A percentile compares a stretch with the other conserved stretches of the same genome.
These are phyloP conservation scores for Rhabdophis nuchalis DNA, from an alignment of 2,797 vertebrate species.

Conservation along the genomic window DNA sequence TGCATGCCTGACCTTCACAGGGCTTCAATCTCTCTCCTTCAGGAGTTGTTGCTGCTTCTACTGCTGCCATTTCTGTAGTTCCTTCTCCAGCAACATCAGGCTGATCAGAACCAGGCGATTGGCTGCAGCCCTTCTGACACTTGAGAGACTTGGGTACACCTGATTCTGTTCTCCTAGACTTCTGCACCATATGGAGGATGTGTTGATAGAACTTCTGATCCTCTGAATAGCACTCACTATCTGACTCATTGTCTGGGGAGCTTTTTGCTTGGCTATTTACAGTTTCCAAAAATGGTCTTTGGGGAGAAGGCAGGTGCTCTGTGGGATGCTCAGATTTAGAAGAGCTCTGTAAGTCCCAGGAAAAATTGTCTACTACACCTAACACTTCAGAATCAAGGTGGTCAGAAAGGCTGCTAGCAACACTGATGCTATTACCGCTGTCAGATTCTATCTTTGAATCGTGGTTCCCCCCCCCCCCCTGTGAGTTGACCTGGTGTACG, in stretches of 20 bases:
- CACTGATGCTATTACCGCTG: neutral
- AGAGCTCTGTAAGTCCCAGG: constrained; percentile 39
- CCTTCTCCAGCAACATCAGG: neutral
- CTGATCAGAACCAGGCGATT: neutral
- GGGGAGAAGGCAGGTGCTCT: neutral
- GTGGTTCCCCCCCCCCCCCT: neutral
- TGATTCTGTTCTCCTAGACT: constrained; percentile 39
- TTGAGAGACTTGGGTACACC: neutral
- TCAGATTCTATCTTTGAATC: neutral
- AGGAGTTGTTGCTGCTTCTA: neutral
- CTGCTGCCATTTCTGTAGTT: neutral
- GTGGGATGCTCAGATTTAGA: neutral
- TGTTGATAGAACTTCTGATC: constrained; percentile 43
- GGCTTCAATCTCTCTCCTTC: neutral
- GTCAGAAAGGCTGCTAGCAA: constrained; percentile 4
- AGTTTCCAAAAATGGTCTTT: neutral
- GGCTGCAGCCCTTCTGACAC: neutral
- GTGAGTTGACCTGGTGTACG: neutral
- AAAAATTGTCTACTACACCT: constrained; percentile 37
- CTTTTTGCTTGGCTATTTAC: constrained; percentile 6
- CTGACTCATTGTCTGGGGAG: constrained; percentile 44
- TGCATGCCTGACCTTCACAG: neutral
- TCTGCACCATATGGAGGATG: constrained; percentile 49
- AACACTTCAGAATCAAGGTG: constrained; percentile 31
- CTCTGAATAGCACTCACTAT: constrained; percentile 47